phyloP scores from a whole-genome alignment of 2,113 vertebrate genomes.

The Glareola pratincola region DNA sequence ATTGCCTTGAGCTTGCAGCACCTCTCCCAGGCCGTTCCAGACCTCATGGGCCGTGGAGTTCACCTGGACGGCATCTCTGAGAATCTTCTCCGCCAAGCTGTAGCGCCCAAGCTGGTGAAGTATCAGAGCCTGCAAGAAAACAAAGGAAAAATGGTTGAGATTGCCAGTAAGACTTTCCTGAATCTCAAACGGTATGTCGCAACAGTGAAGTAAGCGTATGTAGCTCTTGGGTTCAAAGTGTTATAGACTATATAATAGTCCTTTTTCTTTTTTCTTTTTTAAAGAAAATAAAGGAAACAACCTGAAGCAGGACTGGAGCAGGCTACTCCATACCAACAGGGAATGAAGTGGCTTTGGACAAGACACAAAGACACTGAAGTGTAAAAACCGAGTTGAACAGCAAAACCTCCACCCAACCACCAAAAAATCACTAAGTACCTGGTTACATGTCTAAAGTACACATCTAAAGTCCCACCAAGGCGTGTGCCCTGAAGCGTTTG shows the following conservation, averaged over 20 bases:
- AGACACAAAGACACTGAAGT: not conserved
- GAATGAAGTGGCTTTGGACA: not conserved
- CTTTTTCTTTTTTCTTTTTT: not conserved
- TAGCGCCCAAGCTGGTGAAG: slow-evolving; percentile 94
- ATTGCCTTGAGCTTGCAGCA: slow-evolving; percentile 95
- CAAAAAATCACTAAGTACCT: not conserved
- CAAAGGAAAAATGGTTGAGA: not conserved
- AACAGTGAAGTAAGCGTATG: not conserved
- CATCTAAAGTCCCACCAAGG: not conserved
- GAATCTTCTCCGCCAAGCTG: slow-evolving; percentile 93
- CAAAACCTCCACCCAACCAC: not conserved
- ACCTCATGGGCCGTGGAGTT: slow-evolving; percentile 96
- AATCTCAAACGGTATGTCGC: not conserved
- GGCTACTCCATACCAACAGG: not conserved
- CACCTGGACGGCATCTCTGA: slow-evolving; percentile 94
- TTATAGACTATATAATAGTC: not conserved
- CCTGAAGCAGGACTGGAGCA: not conserved
- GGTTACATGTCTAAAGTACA: too few species aligned
- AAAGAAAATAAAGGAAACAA: not conserved
- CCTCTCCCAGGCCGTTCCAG: slow-evolving; percentile 97
- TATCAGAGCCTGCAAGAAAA: slow-evolving; percentile 85
- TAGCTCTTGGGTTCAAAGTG: not conserved
- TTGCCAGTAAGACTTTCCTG: not conserved
- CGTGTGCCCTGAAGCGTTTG: not conserved
- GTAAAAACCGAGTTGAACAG: not conserved